Conservation (phyloP, 2,888 invertebrate species). For the Acleris emargana region DNA sequence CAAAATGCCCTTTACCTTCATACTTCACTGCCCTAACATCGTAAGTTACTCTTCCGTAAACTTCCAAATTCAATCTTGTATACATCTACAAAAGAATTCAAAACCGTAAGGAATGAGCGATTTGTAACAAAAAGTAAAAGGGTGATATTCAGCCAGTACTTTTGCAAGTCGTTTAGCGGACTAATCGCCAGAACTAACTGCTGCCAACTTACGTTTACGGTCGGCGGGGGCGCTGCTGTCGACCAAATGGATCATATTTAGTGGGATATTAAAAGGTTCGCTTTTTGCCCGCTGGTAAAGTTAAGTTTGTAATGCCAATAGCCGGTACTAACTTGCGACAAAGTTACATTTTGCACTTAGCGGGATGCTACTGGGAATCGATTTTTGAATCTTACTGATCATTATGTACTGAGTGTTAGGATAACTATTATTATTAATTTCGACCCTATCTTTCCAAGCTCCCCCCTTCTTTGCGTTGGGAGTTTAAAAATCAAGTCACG, state of each 20-base stretch:
- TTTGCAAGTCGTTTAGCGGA: conserved; percentile 12
- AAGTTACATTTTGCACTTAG: too few species aligned
- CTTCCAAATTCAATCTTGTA: not conserved
- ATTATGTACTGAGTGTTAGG: too few species aligned
- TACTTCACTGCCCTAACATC: not conserved
- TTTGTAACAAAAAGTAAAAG: not conserved
- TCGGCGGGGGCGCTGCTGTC: not conserved
- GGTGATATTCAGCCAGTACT: not conserved
- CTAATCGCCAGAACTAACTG: conserved; percentile 21
- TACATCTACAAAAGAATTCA: not conserved
- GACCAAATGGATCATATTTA: not conserved
- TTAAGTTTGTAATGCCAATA: not conserved
- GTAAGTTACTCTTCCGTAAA: not conserved
- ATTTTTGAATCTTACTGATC: too few species aligned
- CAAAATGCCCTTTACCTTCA: not conserved
- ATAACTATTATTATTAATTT: too few species aligned
- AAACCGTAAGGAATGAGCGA: not conserved
- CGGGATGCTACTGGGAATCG: too few species aligned
- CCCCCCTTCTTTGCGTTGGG: too few species aligned
- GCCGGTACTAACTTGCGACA: not conserved
- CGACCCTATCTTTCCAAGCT: too few species aligned
- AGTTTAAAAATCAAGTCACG: too few species aligned
- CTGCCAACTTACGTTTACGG: conserved; percentile 7
- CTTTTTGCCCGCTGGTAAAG: not conserved
- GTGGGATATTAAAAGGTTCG: not conserved